Evolutionary conservation across 2,797 vertebrate species (phyloP).

Genomic region (Crax fasciolata): DNA sequence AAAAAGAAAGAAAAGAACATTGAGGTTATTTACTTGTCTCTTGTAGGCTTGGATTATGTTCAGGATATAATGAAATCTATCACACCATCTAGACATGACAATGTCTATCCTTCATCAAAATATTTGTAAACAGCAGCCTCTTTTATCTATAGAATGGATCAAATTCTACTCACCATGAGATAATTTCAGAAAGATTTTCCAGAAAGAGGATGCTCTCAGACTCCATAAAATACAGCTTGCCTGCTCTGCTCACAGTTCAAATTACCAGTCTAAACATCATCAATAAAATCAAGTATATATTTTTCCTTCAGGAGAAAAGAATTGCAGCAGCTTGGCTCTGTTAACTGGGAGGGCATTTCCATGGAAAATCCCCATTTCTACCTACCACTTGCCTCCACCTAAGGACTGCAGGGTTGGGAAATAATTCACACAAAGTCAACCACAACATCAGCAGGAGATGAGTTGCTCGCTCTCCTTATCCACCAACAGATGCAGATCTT

Average conservation of each 20-base stretch:
- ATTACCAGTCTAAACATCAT: background rate
- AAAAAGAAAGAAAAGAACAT: background rate
- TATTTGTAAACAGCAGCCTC: background rate
- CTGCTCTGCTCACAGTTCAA: background rate
- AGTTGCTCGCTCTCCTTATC: background rate
- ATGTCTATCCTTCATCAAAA: background rate
- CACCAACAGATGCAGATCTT: background rate
- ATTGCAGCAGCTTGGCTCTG: background rate
- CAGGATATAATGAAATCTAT: background rate
- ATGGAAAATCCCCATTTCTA: background rate
- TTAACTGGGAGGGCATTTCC: background rate
- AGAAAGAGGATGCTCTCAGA: background rate
- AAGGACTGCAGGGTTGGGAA: background rate
- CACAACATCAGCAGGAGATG: background rate
- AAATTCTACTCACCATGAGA: background rate
- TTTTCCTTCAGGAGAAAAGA: background rate
- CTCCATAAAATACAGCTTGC: background rate
- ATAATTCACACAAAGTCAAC: background rate
- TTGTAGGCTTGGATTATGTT: background rate
- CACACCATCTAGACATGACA: background rate
- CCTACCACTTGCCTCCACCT: background rate
- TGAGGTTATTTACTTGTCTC: background rate
- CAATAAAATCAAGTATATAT: background rate
- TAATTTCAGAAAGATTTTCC: slow-evolving; percentile 30
- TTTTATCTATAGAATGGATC: background rate